Percentiles rank a stretch among this genome's conserved stretches.
These are phyloP conservation scores for Leptinotarsa haldemani DNA, from an alignment of 2,888 invertebrate genomes.

Conservation along the genomic window DNA sequence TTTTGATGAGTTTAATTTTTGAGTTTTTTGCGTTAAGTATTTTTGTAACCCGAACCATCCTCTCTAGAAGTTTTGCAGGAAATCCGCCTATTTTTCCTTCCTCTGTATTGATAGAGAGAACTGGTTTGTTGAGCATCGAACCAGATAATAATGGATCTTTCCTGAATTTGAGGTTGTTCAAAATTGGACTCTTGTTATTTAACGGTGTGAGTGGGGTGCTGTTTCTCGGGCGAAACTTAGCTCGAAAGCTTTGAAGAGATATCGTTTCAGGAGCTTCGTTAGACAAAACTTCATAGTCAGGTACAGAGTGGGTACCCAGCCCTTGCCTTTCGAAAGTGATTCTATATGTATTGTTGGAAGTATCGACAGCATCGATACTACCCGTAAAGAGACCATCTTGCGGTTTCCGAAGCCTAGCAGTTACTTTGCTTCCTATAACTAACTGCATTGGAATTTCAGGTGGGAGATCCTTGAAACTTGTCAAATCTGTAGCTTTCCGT, in stretches of 20 bases:
- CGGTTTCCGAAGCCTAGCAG: conserved; percentile 88
- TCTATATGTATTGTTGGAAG: conserved; percentile 92
- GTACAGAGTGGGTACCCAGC: conserved; percentile 94
- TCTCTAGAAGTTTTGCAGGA: conserved; percentile 85
- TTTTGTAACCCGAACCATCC: conserved; percentile 88
- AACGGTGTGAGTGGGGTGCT: conserved; percentile 64
- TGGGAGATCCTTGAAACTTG: conserved; percentile 86
- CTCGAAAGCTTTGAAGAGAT: conserved; percentile 84
- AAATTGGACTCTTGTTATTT: conserved; percentile 63
- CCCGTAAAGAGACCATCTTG: conserved; percentile 94
- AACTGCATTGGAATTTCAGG: conserved; percentile 94
- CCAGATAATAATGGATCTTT: conserved; percentile 80
- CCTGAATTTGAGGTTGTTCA: conserved; percentile 64
- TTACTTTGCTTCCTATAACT: conserved; percentile 94
- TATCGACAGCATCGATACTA: conserved; percentile 94
- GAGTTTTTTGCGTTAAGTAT: conserved; percentile 84
- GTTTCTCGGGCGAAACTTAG: conserved; percentile 81
- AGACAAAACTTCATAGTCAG: conserved; percentile 95
- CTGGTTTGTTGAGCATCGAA: conserved; percentile 60
- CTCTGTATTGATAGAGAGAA: conserved; percentile 53
- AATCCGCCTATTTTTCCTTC: conserved; percentile 80
- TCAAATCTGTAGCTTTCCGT: conserved; percentile 84
- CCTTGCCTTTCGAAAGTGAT: conserved; percentile 94
- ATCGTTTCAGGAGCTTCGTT: conserved; percentile 93
- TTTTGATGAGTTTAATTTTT: conserved; percentile 82